Base-by-base conservation (phyloP, 2,888 invertebrate genomes). In the Nasonovia ribisnigri region DNA sequence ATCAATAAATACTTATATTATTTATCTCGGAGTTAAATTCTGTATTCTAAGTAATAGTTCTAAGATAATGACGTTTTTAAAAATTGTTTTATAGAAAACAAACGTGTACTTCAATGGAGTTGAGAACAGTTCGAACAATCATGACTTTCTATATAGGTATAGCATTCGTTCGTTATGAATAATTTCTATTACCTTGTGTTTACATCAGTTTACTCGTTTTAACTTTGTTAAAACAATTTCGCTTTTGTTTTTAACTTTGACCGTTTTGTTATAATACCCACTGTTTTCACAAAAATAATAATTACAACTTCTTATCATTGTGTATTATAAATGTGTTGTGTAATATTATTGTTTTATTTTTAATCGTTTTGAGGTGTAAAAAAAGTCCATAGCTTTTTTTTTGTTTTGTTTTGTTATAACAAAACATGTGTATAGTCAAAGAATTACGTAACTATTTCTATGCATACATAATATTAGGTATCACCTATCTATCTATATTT, bases 211-310 rank as follows among this genome's bases (percentile, higher is more conserved):
- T 36, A 11, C n/a, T 1, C n/a, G 36, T 67, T 67, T 67, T 77
- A 77, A 77, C 77, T 77, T 36, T 77, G 36, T 77, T 77, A 77
- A 77, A 77, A 77, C 77, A 77, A 36, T 77, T 77, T 77, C 77
- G 77, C 36, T 77, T 77, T 77, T 77, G 77, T 77, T 77, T 67
- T 77, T 20, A 36, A 77, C 36, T 77, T 36, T 77, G 6, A 20
- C 20, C 20, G 36, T 77, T 77, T 77, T 77, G 20, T 36, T 77
- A 36, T 77, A 36, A 77, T 77, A 60, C n/a, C n/a, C 13, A 26
- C 77, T 77, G 36, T 77, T 77, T 77, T 77, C 77, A 77, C 77
- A 77, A 36, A 36, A 77, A 77, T 36, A 67, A 67, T 67, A 77
- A 77, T 77, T 77, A 77, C 36, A 20, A 20, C 36, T 36, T 36